These are phyloP conservation scores for Pimpla rufipes DNA, from an alignment of 2,888 invertebrate species.

Conservation along the genomic window DNA sequence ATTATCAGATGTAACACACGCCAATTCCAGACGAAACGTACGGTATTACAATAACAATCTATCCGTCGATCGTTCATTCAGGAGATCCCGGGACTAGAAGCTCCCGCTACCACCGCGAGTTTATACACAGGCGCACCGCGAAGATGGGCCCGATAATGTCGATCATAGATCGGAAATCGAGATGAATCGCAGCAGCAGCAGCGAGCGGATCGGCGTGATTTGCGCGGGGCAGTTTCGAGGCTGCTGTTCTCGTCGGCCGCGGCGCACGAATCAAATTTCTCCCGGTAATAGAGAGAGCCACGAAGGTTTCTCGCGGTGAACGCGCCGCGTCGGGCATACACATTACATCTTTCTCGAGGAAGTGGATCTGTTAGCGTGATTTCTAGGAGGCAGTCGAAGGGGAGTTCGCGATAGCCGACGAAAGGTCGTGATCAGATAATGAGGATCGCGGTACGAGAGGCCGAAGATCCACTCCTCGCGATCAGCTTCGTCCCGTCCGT, in stretches of 20 bases:
- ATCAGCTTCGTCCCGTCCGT: constrained; percentile 3
- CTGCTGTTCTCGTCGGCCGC: constrained; percentile 25
- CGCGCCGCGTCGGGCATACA: too few species aligned
- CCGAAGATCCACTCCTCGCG: constrained; percentile 9
- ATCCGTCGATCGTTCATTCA: constrained; percentile 14
- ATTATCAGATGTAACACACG: too few species aligned
- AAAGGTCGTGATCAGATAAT: constrained; percentile 66
- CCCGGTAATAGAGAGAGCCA: constrained; percentile 26
- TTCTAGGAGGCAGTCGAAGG: constrained; percentile 42
- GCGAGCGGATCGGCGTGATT: constrained; percentile 42
- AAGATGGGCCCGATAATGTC: constrained; percentile 44
- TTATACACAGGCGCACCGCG: background rate
- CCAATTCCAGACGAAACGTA: background rate
- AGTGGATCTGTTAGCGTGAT: constrained; percentile 55
- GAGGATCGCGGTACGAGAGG: constrained; percentile 37
- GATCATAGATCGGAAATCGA: constrained; percentile 45
- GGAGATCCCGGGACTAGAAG: constrained; percentile 20
- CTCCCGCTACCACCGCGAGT: background rate
- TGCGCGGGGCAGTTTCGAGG: constrained; percentile 16
- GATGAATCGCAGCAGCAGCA: constrained; percentile 34
- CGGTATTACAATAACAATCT: constrained; percentile 37
- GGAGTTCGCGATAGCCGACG: constrained; percentile 48
- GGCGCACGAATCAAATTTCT: constrained; percentile 57
- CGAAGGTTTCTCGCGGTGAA: background rate
- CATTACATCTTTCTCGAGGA: constrained; percentile 28